Evolutionary conservation across 1,140 invertebrate genomes (phyloP).

Genomic region (Mya arenaria): DNA sequence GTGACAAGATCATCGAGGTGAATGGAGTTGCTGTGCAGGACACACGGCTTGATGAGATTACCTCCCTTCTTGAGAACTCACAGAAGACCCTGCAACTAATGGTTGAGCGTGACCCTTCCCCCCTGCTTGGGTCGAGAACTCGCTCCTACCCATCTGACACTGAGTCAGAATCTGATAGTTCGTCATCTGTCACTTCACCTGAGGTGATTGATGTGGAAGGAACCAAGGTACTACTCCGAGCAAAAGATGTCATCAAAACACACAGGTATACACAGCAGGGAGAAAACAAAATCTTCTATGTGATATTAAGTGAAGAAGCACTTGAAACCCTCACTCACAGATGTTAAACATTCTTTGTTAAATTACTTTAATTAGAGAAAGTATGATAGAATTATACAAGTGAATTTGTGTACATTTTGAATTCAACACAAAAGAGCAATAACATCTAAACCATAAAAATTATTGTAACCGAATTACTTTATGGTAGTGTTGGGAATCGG

Average conservation of each 20-base stretch:
- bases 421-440: too few relatives aligned
- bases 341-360: too few relatives aligned
- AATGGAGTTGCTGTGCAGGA: conserved; percentile 94
- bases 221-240: conserved; percentile 73
- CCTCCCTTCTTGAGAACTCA: conserved; percentile 70
- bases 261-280: too few relatives aligned
- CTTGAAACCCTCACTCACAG: too few relatives aligned
- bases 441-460: too few relatives aligned
- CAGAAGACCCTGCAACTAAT: conserved; percentile 85
- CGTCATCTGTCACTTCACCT: conserved; percentile 54
- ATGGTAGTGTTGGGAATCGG: too few relatives aligned
- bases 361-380: too few relatives aligned
- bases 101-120: conserved; percentile 93
- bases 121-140: conserved; percentile 79
- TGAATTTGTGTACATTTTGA: too few relatives aligned
- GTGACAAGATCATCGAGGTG: conserved; percentile 94
- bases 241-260: conserved; percentile 81
- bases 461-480: too few relatives aligned
- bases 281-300: too few relatives aligned
- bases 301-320: too few relatives aligned
- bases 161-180: conserved; percentile 45
- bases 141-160: conserved; percentile 38
- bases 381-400: too few relatives aligned
- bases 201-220: conserved; percentile 77
- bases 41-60: conserved; percentile 80